Base-by-base conservation (phyloP, 1,140 invertebrate genomes). In the Aphelenchoides besseyi region DNA sequence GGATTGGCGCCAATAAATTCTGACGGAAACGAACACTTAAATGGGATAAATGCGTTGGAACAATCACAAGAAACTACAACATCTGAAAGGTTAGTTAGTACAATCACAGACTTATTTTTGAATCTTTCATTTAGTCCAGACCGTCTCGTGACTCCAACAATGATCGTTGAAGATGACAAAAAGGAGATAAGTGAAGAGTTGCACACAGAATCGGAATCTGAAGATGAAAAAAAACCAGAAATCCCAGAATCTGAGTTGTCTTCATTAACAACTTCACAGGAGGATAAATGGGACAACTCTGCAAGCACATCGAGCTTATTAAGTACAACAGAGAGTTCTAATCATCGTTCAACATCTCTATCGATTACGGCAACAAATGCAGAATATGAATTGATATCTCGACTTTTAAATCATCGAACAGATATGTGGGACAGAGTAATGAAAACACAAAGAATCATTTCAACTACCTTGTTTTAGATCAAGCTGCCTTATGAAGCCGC, bases 371-470 rank as follows among this genome's bases (percentile, higher is more conserved):
- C 28, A 23, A 16, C 2, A 32, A 66, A 66, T 59, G 29, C 63
- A 9, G 63, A 66, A 18, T 66, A 66, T 28, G 12, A 12, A 12
- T 23, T 29, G 18, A 35, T 66, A 16, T 12, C 63, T 16, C 16
- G 30, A 33, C 63, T 53, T 12, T 12, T 28, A 33, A 66, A 59
- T 35, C 63, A 66, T 12, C 16, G 63, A n/a, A 66, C 63, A 26
- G 63, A 66, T 59, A 32, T 66, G 1, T 66, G 63, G 63, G 41
- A 66, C 28, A n/a, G 55, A 41, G 37, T 41, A 41, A 41, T 5
- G 5, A 5, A 8, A 8, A 8, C n/a, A n/a, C n/a, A n/a, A 5
- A 8, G 37, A 41, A 8, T 41, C 18, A 5, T 18, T 8, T 9
- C 18, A 57, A 57, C 18, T 18, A 23, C 5, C 9, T 29, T 5